These are phyloP conservation scores for Gerosis bhagava DNA, from an alignment of 2,888 invertebrate species.

Conservation along the genomic window DNA sequence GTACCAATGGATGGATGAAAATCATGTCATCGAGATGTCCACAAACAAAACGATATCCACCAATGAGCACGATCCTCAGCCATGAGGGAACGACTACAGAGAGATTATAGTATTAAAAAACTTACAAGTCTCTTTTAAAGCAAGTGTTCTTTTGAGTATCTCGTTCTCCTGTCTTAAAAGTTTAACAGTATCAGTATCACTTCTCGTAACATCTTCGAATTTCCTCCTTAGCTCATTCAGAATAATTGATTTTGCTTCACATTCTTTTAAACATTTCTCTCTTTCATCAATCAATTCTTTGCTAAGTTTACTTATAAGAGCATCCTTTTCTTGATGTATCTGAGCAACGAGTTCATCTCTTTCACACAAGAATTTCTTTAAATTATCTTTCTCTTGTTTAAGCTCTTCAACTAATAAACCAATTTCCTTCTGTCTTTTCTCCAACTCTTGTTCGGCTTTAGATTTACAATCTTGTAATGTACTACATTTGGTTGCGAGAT, in stretches of 20 bases:
- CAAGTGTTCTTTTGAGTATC: constrained; percentile 50
- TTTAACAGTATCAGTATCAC: constrained; percentile 41
- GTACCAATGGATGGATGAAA: no score
- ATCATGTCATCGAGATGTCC: no score
- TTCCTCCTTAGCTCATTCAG: constrained; percentile 38
- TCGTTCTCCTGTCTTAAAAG: constrained; percentile 55
- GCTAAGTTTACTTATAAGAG: constrained; percentile 43
- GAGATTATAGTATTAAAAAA: constrained; percentile 35
- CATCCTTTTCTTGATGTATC: constrained; percentile 45
- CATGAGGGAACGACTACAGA: no score
- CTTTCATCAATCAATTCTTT: constrained; percentile 47
- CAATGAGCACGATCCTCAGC: no score
- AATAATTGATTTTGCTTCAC: constrained; percentile 40
- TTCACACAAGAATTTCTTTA: constrained; percentile 20
- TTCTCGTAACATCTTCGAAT: constrained; percentile 39
- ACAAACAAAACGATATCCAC: no score
- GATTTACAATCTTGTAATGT: constrained; percentile 51
- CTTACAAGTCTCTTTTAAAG: constrained; percentile 60
- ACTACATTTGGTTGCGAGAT: constrained; percentile 47
- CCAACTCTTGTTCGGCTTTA: constrained; percentile 51
- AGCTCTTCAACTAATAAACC: constrained; percentile 30
- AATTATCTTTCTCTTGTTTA: constrained; percentile 20
- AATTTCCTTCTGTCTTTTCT: constrained; percentile 49
- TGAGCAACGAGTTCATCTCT: constrained; percentile 34
- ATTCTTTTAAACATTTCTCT: constrained; percentile 41